Evolutionary conservation across 2,888 invertebrate genomes (phyloP).

Genomic region (Onthophagus sagittarius): DNA sequence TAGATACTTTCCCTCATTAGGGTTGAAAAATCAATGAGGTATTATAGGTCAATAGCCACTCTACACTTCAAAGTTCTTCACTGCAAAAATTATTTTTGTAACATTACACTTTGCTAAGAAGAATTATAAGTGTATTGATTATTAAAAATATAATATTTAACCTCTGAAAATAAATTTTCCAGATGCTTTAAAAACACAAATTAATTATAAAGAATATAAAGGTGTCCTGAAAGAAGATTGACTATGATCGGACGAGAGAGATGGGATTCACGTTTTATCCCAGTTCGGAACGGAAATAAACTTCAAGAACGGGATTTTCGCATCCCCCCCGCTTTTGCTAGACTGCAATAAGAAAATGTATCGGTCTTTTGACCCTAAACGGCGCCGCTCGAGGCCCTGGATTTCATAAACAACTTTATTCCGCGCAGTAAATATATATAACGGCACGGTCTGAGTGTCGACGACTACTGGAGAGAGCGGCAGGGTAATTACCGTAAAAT

Average conservation of each 20-base stretch:
- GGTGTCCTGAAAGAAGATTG: constrained; percentile 6
- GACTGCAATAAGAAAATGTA: constrained; percentile 38
- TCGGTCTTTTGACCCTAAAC: constrained; percentile 47
- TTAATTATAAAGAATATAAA: constrained; percentile 17
- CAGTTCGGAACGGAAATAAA: constrained; percentile 20
- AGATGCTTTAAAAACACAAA: constrained; percentile 20
- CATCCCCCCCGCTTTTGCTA: background rate
- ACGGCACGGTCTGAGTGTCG: constrained; percentile 28
- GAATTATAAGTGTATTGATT: background rate
- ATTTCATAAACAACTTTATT: constrained; percentile 50
- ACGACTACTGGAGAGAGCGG: background rate
- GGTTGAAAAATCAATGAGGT: no score
- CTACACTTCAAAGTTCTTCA: background rate
- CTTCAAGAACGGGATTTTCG: constrained; percentile 16
- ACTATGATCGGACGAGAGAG: constrained; percentile 9
- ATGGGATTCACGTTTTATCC: constrained; percentile 17
- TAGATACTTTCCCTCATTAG: no score
- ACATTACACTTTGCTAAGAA: background rate
- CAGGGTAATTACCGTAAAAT: constrained; percentile 46
- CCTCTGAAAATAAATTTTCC: constrained; percentile 16
- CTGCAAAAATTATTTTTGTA: background rate
- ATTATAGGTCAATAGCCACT: background rate
- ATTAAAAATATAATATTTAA: background rate
- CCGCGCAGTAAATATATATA: constrained; percentile 45
- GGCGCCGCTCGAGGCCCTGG: constrained; percentile 41